These are phyloP conservation scores for Gila robusta DNA, from an alignment of 2,797 vertebrate species.

Conservation along the genomic window DNA sequence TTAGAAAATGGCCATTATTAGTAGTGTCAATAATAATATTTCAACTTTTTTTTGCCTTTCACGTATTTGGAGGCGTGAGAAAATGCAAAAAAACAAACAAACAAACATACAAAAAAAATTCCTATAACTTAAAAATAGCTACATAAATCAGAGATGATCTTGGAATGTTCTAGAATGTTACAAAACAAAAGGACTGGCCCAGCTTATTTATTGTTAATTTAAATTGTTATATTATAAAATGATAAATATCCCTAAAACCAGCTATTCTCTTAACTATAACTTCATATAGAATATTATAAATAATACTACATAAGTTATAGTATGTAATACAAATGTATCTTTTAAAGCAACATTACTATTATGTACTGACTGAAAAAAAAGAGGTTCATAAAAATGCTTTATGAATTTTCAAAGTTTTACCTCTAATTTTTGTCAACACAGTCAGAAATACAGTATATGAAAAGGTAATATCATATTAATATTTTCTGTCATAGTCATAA, in stretches of 20 bases:
- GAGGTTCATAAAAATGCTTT: background rate
- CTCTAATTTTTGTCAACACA: background rate
- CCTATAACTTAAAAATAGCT: background rate
- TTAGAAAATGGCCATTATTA: background rate
- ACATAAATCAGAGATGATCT: background rate
- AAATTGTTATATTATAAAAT: background rate
- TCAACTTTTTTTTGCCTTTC: background rate
- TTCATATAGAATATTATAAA: background rate
- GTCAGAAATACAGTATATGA: background rate
- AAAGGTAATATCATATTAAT: background rate
- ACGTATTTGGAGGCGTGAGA: background rate
- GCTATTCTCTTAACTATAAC: background rate
- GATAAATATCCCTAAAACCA: background rate
- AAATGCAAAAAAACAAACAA: background rate
- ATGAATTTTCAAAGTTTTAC: background rate
- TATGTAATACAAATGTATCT: background rate
- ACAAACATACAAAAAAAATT: background rate
- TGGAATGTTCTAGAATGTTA: background rate
- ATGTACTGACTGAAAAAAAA: background rate
- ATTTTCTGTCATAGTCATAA: background rate
- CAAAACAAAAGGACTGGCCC: background rate
- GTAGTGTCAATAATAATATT: background rate
- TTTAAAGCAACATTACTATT: background rate
- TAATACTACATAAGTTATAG: background rate
- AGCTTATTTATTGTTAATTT: background rate